A percentile compares a stretch with the other conserved stretches of the same genome.
Evolutionary conservation across 2,888 invertebrate genomes (phyloP).

Genomic region (Congeria kusceri): DNA sequence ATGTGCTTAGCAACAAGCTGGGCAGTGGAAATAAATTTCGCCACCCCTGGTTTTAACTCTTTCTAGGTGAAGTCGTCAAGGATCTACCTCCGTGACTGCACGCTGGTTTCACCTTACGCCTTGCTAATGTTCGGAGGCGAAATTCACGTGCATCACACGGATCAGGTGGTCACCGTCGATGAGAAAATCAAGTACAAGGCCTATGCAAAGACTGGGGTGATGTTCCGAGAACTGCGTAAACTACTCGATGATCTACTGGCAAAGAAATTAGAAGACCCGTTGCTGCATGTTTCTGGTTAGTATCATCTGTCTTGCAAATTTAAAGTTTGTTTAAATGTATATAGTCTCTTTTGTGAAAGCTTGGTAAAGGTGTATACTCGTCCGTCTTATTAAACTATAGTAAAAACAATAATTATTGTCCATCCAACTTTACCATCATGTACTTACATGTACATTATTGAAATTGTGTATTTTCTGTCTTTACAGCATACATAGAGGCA

Average conservation of each 20-base stretch:
- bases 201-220: conserved; percentile 82
- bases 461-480: no score
- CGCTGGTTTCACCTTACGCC: conserved; percentile 92
- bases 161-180: conserved; percentile 85
- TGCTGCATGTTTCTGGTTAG: conserved; percentile 74
- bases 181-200: conserved; percentile 85
- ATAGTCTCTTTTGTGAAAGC: no score
- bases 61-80: conserved; percentile 81
- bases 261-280: conserved; percentile 78
- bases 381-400: no score
- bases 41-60: conserved; percentile 6
- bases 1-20: no score
- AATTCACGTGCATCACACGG: conserved; percentile 84
- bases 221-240: conserved; percentile 82
- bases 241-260: conserved; percentile 78
- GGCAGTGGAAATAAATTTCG: no score
- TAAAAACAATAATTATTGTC: no score
- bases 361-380: no score
- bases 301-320: neutral
- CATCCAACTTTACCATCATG: no score
- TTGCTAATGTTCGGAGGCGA: conserved; percentile 94
- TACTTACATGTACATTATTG: no score
- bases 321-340: no score
- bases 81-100: conserved; percentile 92
- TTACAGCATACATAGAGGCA: no score